Base-by-base conservation (phyloP, 1,140 invertebrate genomes). In the Lanistes nyassanus region DNA sequence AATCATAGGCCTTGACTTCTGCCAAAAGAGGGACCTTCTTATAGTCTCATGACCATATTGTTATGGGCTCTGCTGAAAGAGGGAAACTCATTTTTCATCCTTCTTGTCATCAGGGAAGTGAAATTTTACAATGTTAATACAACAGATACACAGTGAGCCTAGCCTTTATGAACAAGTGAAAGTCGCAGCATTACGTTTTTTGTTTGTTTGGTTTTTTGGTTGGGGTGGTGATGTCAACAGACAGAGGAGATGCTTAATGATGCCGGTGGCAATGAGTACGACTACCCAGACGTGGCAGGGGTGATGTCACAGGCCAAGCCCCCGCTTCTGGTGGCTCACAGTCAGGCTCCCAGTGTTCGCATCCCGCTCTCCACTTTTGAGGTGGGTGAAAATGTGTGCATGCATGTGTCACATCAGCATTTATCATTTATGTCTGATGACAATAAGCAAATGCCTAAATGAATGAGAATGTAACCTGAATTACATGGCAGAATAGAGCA, bases 191-290 rank as follows among this genome's bases (percentile, higher is more conserved):
- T 47, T 11, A 36, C 39, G 9, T 72, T 16, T 16, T 55, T 34
- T 64, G 39, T 3, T 67, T 47, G 68, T 34, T 67, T 51, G 29
- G n/a, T 76, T 7, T n/a, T n/a, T n/a, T n/a, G n/a, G n/a, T n/a
- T n/a, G n/a, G n/a, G n/a, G n/a, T n/a, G n/a, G n/a, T n/a, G n/a
- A n/a, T n/a, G 39, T 3, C 67, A 55, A n/a, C 69, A 84, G 83
- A 80, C 82, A 29, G 78, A 80, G 36, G 80, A 84, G 39, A 78
- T 81, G 19, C 55, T 84, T 13, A 55, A 67, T 36, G 47, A 75
- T 19, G 77, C 58, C 11, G 72, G 75, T 37, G 78, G 78, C 19
- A 74, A 83, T 64, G 78, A 77, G 21, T 82, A 81, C 67, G 76
- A 72, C 47, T 80, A 77, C 56, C 75, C 74, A 23, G 74, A 77